Base-by-base conservation (phyloP, 92 coral and sea anemone species). In the Galaxea fascicularis region DNA sequence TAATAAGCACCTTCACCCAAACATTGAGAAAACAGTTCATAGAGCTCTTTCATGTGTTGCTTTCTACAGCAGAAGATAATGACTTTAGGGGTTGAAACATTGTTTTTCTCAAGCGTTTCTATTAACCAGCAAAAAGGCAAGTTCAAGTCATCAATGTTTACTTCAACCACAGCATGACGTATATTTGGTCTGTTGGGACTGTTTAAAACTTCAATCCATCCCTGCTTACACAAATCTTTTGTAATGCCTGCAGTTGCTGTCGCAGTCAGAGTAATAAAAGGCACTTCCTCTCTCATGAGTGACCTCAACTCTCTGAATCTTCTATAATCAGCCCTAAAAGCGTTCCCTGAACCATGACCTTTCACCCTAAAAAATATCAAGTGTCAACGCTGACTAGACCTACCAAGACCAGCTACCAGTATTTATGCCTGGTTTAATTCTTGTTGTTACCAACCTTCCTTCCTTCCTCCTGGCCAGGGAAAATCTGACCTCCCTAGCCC, bases 31-130 rank as follows among this genome's bases (percentile, higher is more conserved):
- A 90, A 90, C 24, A 77, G 77, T 60, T 90, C 85, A 75, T 65
- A 90, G 20, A 90, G 86, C 71, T 90, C 93, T 66, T 80, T 90
- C 35, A 80, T 64, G 66, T 73, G 93, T 4, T 30, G 84, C 45
- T 68, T 79, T 20, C 54, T 64, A 41, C 88, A 53, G 69, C 93
- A 90, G 68, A 81, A 90, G 20, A 87, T 73, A 22, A 90, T 3
- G 0, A 90, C 93, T 67, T 90, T 90, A 16, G 41, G 15, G 4
- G 93, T 49, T 4, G 86, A 79, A 10, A 45, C 47, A 26, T 82
- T 78, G 35, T 75, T 21, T 18, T n/a, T 41, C 47, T 69, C n/a
- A 10, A 90, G 74, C 26, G 74, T 85, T 18, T 65, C 74, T 17
- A 90, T 74, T 12, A 90, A 46, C 79, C 90, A 86, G n/a, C 68